Base-by-base conservation (phyloP, 30 jellyfish, hydroid and myxozoan species). In the Sanderia malayensis region DNA sequence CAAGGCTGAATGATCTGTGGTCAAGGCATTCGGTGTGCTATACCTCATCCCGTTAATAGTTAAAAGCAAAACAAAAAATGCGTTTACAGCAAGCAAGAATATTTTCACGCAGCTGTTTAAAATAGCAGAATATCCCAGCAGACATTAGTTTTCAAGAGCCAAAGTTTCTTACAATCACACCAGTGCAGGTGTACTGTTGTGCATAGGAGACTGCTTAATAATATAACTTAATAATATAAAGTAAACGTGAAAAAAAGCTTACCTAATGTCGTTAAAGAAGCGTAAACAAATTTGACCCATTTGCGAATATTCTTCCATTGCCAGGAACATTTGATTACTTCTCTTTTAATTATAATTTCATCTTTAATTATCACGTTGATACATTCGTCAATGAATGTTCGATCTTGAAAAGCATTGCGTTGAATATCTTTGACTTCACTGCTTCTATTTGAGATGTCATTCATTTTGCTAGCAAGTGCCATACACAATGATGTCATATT, bases 241-340 rank as follows among this genome's bases (percentile, higher is more conserved):
- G 6, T 4, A 20, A 4, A 7, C 25, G 33, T 17, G 22, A 24
- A 33, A 4, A 10, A 9, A 29, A 58, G 47, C 89, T 65, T 23
- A 78, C 89, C 89, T 28, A 78, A 47, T 0, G 89, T 78, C 9
- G 89, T 57, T 13, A 78, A 47, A 28, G 89, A 62, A 37, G 46
- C 62, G 81, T 65, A 79, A 17, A 57, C 75, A 78, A 78, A 78
- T 27, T 66, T 78, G 13, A 78, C 55, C 89, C 89, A 78, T 26
- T 63, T 78, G 19, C 89, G 58, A 13, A 78, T 24, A 44, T 70
- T 78, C 21, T 28, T 30, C 76, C 82, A 66, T 58, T 49, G 53
- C 89, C 89, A 78, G 13, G 81, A 18, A 46, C 89, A 78, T 4
- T 46, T 58, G 8, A 31, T 60, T 0, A 21, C 23, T 28, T 30